A percentile compares a stretch with the other conserved stretches of the same genome.
Conservation (phyloP, 2,113 vertebrate genomes). For the Syngnathoides biaculeatus region DNA sequence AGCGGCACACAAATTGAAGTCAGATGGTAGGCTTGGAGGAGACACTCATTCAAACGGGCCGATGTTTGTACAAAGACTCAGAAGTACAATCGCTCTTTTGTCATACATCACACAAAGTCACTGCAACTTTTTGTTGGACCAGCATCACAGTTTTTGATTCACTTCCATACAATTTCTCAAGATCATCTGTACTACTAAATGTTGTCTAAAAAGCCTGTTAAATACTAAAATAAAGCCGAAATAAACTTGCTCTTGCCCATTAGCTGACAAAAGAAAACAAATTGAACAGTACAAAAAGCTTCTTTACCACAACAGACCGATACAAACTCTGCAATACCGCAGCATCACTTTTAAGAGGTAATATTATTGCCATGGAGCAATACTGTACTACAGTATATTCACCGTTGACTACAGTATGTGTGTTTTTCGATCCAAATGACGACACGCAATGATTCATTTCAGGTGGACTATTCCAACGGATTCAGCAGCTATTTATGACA, state of each 20-base stretch:
- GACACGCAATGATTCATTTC: constrained; percentile 42
- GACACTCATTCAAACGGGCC: constrained; percentile 52
- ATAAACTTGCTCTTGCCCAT: no score
- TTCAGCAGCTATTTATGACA: constrained; percentile 45
- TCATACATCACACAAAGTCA: background rate
- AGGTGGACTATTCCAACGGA: constrained; percentile 46
- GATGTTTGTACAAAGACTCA: constrained; percentile 36
- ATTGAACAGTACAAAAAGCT: no score
- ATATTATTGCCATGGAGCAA: constrained; percentile 4
- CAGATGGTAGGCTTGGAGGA: constrained; percentile 73
- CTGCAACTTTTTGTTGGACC: background rate
- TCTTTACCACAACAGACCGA: no score
- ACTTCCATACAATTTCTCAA: no score
- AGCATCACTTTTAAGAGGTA: background rate
- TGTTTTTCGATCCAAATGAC: constrained; percentile 25
- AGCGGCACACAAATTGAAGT: constrained; percentile 76
- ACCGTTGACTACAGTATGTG: constrained; percentile 23
- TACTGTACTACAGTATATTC: constrained; percentile 11
- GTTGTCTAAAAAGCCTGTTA: no score
- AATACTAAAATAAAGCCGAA: no score
- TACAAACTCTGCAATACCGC: no score
- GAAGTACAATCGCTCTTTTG: constrained; percentile 16
- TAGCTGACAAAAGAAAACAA: no score
- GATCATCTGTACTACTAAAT: no score
- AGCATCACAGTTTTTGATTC: no score